phyloP scores from a whole-genome alignment of 1,140 invertebrate species.

The Drosophila lacteicornis region DNA sequence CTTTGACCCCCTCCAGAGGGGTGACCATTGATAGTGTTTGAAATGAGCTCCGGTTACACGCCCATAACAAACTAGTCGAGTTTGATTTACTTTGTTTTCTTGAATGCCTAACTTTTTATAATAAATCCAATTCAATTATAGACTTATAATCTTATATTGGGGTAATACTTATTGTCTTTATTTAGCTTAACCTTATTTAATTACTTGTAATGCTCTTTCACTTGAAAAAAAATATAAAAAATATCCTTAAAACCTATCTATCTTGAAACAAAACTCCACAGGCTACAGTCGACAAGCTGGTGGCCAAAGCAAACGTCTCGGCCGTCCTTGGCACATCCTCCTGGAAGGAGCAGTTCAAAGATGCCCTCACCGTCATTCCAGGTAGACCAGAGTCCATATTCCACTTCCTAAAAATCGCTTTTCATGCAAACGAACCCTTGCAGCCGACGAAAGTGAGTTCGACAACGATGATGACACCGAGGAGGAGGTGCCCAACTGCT shows the following conservation, averaged over 20 bases:
- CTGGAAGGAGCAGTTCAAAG: slow-evolving; percentile 99
- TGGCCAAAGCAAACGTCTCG: slow-evolving; percentile 97
- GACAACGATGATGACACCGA: slow-evolving; percentile 85
- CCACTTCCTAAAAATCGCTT: not conserved
- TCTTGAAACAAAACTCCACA: slow-evolving; percentile 84
- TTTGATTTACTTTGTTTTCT: not conserved
- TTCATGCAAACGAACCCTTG: slow-evolving; percentile 8
- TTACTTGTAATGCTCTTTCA: no score
- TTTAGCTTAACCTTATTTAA: no score
- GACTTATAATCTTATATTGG: no score
- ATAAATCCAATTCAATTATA: no score
- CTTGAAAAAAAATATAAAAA: no score
- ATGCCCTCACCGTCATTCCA: slow-evolving; percentile 96
- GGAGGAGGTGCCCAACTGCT: slow-evolving; percentile 87
- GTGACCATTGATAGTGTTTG: not conserved
- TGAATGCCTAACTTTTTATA: no score
- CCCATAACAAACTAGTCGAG: not conserved
- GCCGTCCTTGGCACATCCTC: slow-evolving; percentile 97
- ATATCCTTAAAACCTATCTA: no score
- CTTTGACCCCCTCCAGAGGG: not conserved
- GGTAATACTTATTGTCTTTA: no score
- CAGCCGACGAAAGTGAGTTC: slow-evolving; percentile 61
- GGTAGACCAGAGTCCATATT: slow-evolving; percentile 86
- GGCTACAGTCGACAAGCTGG: slow-evolving; percentile 98
- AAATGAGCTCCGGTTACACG: not conserved